Percentiles rank a stretch among this genome's conserved stretches.
Conservation (phyloP, 2,113 vertebrate species). For the Tauraco erythrolophus region DNA sequence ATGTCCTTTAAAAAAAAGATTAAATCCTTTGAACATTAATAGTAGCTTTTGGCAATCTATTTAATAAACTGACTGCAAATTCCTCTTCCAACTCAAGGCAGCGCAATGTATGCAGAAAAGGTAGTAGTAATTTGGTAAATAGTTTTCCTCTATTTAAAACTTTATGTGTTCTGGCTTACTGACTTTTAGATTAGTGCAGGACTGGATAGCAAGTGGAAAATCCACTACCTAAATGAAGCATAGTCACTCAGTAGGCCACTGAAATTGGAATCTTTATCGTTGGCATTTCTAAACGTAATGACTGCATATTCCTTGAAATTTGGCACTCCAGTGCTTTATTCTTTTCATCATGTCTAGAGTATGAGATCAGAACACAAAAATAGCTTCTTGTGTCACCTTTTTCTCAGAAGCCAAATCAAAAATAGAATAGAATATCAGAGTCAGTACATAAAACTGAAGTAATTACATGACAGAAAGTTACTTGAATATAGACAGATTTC, state of each 20-base stretch:
- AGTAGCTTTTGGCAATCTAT: neutral
- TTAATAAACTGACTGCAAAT: neutral
- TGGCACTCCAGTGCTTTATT: conserved; percentile 12
- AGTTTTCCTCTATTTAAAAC: conserved; percentile 61
- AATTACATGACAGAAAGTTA: neutral
- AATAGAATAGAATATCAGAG: conserved; percentile 5
- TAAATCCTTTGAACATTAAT: neutral
- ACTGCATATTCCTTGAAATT: conserved; percentile 38
- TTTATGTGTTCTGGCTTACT: conserved; percentile 54
- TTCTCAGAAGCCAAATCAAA: conserved; percentile 15
- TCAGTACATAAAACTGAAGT: neutral
- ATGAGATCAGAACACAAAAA: conserved; percentile 58
- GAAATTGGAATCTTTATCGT: conserved; percentile 59
- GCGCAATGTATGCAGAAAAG: conserved; percentile 19
- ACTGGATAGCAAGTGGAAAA: conserved; percentile 62
- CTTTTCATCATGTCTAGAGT: conserved; percentile 31
- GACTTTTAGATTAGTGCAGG: conserved; percentile 61
- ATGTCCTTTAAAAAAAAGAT: neutral
- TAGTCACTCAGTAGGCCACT: conserved; percentile 15
- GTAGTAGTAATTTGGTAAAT: conserved; percentile 46
- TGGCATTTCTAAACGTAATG: conserved; percentile 58
- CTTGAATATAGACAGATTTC: neutral
- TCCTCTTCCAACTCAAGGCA: conserved; percentile 21
- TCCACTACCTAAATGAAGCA: conserved; percentile 67
- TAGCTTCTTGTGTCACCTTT: conserved; percentile 10